Evolutionary conservation across 2,888 invertebrate species (phyloP).

Genomic region (Eupithecia vulgata): DNA sequence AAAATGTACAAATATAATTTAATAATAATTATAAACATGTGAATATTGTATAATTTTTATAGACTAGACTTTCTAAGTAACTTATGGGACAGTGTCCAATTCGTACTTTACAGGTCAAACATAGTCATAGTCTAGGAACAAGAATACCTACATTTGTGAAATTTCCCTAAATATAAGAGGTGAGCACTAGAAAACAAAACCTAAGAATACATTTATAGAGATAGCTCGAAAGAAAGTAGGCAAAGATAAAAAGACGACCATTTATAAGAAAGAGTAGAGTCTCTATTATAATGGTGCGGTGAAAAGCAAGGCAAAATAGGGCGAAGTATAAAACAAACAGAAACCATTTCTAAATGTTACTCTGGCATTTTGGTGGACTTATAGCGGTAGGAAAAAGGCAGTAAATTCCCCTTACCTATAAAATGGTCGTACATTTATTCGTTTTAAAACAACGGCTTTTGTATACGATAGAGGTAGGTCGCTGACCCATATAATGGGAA

Average conservation of each 20-base stretch:
- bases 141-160: too few relatives aligned
- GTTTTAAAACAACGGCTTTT: neutral
- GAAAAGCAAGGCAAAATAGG: slow-evolving; percentile 59
- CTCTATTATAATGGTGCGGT: slow-evolving; percentile 48
- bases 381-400: slow-evolving; percentile 47
- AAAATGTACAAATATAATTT: too few relatives aligned
- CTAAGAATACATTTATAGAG: neutral
- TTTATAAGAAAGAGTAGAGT: neutral
- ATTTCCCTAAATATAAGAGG: too few relatives aligned
- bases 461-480: neutral
- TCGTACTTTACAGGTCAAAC: neutral
- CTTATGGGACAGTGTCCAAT: neutral
- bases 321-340: slow-evolving; percentile 68
- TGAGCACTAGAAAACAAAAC: neutral
- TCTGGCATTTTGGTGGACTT: slow-evolving; percentile 69
- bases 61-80: neutral
- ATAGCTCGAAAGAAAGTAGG: neutral
- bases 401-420: slow-evolving; percentile 16
- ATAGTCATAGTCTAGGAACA: neutral
- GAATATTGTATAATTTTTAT: too few relatives aligned
- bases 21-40: too few relatives aligned
- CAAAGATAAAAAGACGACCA: neutral
- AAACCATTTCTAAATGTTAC: slow-evolving; percentile 75
- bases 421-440: neutral
- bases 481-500: neutral